Evolutionary conservation across 2,113 vertebrate species (phyloP), one percentile per base, ranked within the genome.

Genomic region (Calyptommatus sinebrachiatus): DNA sequence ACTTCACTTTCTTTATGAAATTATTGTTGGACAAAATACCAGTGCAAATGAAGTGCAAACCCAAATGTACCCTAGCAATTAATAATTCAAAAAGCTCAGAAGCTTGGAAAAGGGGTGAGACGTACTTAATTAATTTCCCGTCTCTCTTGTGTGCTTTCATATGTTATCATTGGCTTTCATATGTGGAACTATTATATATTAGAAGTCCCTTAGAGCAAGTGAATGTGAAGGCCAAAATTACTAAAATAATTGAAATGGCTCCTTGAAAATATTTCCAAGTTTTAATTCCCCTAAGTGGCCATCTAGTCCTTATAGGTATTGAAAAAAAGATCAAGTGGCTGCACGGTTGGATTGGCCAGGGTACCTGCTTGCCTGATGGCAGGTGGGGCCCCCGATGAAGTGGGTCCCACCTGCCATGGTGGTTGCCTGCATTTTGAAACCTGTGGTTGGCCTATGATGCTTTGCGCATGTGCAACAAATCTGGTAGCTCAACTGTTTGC

Each of bases 31-130:
- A 48, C n/a, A 66, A 29, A 63, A 77, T 21, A 20, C 16, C 75
- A 50, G 26, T 67, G 41, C 29, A 77, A 67, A 77, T 24, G 45
- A 67, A 67, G n/a, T 67, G 63, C 35, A 77, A 67, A 67, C 63
- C 75, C 63, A 77, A 77, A 62, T 14, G 5, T 50, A 53, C 26
- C 66, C 45, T 22, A 67, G 63, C 73, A 45, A 75, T 62, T 57
- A 75, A 75, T 67, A 77, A 77, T 67, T 77, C 63, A 77, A 77
- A 57, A 46, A 77, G 62, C 75, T 53, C 63, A 68, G 63, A 77
- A 50, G 41, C 31, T 45, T 57, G 18, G 41, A 62, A 75, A 75
- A 24, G 16, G 74, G 74, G 61, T 48, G 45, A 62, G 60, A 65
- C 24, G 16, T 65, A n/a, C 41, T 26, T 76, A 46, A 46, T 76